Base-by-base conservation (phyloP, 1,140 invertebrate species). In the Diprion similis region DNA sequence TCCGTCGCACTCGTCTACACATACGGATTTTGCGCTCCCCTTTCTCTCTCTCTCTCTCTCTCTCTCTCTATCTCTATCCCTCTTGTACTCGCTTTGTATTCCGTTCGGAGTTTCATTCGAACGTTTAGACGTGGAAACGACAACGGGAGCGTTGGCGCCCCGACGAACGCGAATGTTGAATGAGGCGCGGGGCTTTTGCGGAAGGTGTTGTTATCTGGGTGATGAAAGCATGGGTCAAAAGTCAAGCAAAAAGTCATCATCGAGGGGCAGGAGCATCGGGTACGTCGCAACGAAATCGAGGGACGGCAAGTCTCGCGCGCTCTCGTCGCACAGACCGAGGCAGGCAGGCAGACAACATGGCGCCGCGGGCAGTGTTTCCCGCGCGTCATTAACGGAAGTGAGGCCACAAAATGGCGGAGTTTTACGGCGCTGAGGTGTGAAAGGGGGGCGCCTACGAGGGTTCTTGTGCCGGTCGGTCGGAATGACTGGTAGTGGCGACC, bases 281-380 rank as follows among this genome's bases (percentile, higher is more conserved):
- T 10, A 18, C 46, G 66, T 68, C 18, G 66, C 15, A 15, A 75
- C 71, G 66, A 68, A 51, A 66, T 18, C 66, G 66, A 15, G 70
- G 24, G 48, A 47, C 71, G 65, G 59, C 8, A 24, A 71, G 37
- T 73, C 78, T 71, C 77, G 76, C 79, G 76, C 75, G 73, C 76
- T 73, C 75, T 74, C 77, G 66, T 76, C 78, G 77, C 74, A 74
- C 79, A 81, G 81, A 84, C 84, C 79, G 76, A 72, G 77, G 81
- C 82, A 88, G 86, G 87, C 86, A 72, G 77, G 81, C 82, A 88
- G 86, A 88, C 86, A 88, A 88, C 80, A 87, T 88, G 86, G 86
- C 85, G 85, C 86, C 86, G 86, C 78, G 79, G 76, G 81, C 86
- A 84, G 86, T 84, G 83, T 86, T 85, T 82, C 80, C 81, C 81